Conservation (phyloP, 2,797 vertebrate species). For the Melanogrammus aeglefinus region DNA sequence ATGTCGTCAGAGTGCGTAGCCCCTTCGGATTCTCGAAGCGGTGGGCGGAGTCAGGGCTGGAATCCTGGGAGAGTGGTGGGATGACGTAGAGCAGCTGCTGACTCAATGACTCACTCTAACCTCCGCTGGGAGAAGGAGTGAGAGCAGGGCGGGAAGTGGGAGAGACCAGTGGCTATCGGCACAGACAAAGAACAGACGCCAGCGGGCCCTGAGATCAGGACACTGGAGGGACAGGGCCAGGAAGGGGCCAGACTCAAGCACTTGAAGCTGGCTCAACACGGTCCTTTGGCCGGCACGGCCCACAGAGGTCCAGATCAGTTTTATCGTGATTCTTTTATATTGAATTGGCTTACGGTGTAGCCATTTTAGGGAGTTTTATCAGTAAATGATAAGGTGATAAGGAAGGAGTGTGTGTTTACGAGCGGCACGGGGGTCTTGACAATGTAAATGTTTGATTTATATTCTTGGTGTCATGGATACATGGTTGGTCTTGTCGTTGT, state of each 20-base stretch:
- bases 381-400: conserved; percentile 9
- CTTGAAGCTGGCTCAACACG: conserved; percentile 37
- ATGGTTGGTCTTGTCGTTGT: neutral
- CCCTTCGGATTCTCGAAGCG: conserved; percentile 22
- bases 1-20: conserved; percentile 53
- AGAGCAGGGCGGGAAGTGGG: conserved; percentile 47
- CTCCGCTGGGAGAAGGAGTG: conserved; percentile 54
- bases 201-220: conserved; percentile 34
- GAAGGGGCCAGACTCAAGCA: conserved; percentile 35
- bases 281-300: conserved; percentile 18
- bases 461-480: neutral
- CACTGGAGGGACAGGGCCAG: conserved; percentile 33
- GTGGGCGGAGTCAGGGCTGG: conserved; percentile 43
- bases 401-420: conserved; percentile 7
- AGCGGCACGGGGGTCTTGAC: neutral
- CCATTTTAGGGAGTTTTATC: conserved; percentile 9
- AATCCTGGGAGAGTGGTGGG: conserved; percentile 65
- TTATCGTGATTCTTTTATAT: conserved; percentile 37
- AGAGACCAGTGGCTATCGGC: conserved; percentile 43
- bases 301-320: conserved; percentile 18
- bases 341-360: conserved; percentile 22
- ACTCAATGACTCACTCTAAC: conserved; percentile 77
- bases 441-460: neutral
- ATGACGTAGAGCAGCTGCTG: conserved; percentile 76
- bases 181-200: conserved; percentile 63